A percentile compares a stretch with the other conserved stretches of the same genome.
These are phyloP conservation scores for Artemia sp. DNA, from an alignment of 2,888 invertebrate genomes.

Conservation along the genomic window DNA sequence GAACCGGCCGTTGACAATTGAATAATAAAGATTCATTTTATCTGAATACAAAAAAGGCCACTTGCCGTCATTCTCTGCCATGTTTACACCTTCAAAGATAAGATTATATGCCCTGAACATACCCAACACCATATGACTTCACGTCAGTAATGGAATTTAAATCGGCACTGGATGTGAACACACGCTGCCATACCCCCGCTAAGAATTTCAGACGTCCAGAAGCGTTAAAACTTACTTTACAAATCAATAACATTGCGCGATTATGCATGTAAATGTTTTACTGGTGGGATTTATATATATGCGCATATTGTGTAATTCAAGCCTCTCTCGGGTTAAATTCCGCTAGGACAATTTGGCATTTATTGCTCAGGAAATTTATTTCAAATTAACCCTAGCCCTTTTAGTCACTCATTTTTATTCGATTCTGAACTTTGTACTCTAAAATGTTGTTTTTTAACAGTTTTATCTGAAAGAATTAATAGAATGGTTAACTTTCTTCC, in stretches of 20 bases:
- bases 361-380: too few species aligned
- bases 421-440: too few species aligned
- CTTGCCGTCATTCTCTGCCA: slow-evolving; percentile 4
- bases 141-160: slow-evolving; percentile 3
- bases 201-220: neutral
- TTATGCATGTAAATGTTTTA: slow-evolving; percentile 14
- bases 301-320: slow-evolving; percentile 12
- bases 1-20: neutral
- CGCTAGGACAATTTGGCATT: neutral
- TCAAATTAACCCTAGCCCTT: too few species aligned
- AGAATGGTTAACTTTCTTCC: too few species aligned
- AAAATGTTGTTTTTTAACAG: too few species aligned
- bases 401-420: too few species aligned
- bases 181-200: neutral
- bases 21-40: slow-evolving; percentile 1
- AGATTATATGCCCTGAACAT: slow-evolving; percentile 8
- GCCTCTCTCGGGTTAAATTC: neutral
- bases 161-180: neutral
- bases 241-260: slow-evolving; percentile 15
- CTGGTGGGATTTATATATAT: neutral
- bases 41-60: slow-evolving; percentile 12
- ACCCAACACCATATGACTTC: slow-evolving; percentile 2
- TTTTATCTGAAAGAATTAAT: too few species aligned
- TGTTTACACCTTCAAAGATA: slow-evolving; percentile 13
- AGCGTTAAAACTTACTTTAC: slow-evolving; percentile 5